These are phyloP conservation scores for Habropoda laboriosa DNA, from an alignment of 1,140 invertebrate genomes.

Conservation along the genomic window DNA sequence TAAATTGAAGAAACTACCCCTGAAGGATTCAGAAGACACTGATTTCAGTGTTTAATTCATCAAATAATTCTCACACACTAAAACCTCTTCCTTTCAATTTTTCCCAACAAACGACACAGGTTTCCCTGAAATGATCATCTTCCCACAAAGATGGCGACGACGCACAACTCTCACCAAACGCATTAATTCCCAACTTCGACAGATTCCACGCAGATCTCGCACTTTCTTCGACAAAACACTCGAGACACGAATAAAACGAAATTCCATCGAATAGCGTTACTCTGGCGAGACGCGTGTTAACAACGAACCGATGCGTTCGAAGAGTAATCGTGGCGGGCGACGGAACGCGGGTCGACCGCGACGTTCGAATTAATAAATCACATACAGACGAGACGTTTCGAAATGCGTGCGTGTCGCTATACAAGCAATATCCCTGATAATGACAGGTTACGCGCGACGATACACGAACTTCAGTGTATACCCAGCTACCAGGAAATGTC, in stretches of 20 bases:
- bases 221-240: not conserved
- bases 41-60: no score
- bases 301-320: not conserved
- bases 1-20: no score
- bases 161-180: no score
- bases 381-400: conserved; percentile 49
- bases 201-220: no score
- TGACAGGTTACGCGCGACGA: conserved; percentile 56
- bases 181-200: no score
- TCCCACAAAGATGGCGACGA: no score
- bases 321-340: not conserved
- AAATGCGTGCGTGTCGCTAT: conserved; percentile 51
- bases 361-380: conserved; percentile 54
- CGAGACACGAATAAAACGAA: not conserved
- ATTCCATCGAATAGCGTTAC: not conserved
- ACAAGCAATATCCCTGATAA: conserved; percentile 58
- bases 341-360: not conserved
- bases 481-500: conserved; percentile 54
- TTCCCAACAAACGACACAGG: no score
- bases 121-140: no score
- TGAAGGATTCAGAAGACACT: no score
- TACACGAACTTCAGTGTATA: conserved; percentile 51
- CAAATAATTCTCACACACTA: no score
- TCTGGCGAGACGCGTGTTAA: conserved; percentile 15
- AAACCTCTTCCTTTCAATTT: no score